phyloP scores from a whole-genome alignment of 2,113 vertebrate genomes.

The Pithys albifrons region DNA sequence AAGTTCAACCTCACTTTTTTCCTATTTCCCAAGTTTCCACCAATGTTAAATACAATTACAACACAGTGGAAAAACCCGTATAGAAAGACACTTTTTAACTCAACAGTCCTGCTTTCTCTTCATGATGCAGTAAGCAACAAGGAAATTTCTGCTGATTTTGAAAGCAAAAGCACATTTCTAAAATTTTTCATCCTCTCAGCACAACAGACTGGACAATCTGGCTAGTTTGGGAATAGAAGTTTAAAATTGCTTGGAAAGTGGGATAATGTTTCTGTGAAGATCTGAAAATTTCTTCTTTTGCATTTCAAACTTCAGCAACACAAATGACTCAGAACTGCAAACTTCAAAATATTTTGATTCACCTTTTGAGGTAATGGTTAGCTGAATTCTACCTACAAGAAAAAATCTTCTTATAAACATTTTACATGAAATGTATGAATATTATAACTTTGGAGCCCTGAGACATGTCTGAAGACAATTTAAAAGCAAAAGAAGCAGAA shows the following conservation, averaged over 20 bases:
- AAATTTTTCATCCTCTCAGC: not conserved
- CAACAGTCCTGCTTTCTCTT: not conserved
- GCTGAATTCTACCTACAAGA: not conserved
- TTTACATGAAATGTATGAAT: not conserved
- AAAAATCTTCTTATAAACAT: not conserved
- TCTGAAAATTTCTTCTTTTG: not conserved
- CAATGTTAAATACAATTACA: not conserved
- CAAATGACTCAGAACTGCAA: not conserved
- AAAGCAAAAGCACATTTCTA: not conserved
- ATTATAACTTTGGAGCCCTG: not conserved
- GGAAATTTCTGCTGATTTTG: not conserved
- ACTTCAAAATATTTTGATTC: constrained; percentile 1
- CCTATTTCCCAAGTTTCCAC: not conserved
- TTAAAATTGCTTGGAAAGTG: not conserved
- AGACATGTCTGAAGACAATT: not conserved
- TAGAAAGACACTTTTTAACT: not conserved
- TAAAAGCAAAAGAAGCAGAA: not conserved
- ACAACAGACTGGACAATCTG: not conserved
- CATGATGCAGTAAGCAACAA: not conserved
- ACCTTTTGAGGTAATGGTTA: not conserved
- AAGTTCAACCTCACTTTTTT: not conserved
- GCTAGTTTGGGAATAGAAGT: not conserved
- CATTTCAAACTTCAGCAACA: not conserved
- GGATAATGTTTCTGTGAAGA: not conserved
- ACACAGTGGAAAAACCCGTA: not conserved